Evolutionary conservation across 2,888 invertebrate genomes (phyloP), one percentile per base, ranked within the genome.

Genomic region (Auanema freiburgensis): DNA sequence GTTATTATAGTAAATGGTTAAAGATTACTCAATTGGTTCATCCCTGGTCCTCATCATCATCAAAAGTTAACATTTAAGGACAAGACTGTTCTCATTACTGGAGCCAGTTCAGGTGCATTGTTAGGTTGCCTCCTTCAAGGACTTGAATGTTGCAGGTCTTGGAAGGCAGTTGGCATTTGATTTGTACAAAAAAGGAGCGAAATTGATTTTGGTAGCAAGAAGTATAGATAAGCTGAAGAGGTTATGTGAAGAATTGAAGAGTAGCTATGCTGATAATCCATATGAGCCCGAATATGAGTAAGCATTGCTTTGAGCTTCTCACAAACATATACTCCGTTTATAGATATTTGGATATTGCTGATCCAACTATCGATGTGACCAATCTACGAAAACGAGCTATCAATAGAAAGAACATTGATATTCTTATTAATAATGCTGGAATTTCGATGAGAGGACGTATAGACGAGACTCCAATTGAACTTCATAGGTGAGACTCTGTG

Each of bases 371-470:
- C 33, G 66, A 76, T 50, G 67, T 76, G 25, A 71, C 66, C 41
- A 68, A 75, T 16, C 55, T 80, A 52, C 61, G 55, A n/a, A 33
- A 50, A 33, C 63, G 69, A 49, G 61, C 76, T 41, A 65, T 76
- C 53, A 66, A 79, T 58, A 74, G 71, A 16, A 65, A 65, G 51
- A 70, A 67, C 10, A 76, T 82, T 66, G 82, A 82, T 54, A 76
- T 81, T 25, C 70, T 82, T 12, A 74, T 82, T 58, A 83, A 83
- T 69, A 81, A 80, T 60, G 82, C 82, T 8, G 82, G 82, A 24
- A 60, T 73, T 57, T 69, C 77, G 1, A 74, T 70, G 54, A 62
- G 72, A 59, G 71, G 82, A 70, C 51, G 74, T 56, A 43, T 75
- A 41, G 55, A 55, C 14, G 77, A 77, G 8, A 83, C 80, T 8